Base-by-base conservation (phyloP, 1,140 invertebrate species). In the Harpegnathos saltator region DNA sequence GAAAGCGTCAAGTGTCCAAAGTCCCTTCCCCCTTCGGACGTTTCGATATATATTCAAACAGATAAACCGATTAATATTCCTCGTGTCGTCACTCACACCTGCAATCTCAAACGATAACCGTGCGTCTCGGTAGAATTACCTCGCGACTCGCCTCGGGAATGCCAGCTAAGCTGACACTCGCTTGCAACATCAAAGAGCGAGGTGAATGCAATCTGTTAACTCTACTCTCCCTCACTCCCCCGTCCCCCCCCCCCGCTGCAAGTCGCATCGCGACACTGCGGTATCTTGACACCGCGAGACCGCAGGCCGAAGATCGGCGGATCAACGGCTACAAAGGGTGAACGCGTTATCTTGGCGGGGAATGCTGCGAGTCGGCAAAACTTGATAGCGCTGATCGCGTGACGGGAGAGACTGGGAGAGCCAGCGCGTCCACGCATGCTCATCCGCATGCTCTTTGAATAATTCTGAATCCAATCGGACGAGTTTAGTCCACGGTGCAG, bases 401-500 rank as follows among this genome's bases (percentile, higher is more conserved):
- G 66, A 71, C 65, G 54, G n/a, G n/a, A n/a, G n/a, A 7, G 71
- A 22, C 52, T 80, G 44, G 33, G 22, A 26, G 38, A 7, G 44
- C 26, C 59, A 17, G 12, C 38, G 1, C 33, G 33, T n/a, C n/a
- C n/a, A 19, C n/a, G 48, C 15, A 24, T 48, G 54, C 80, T 52
- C 22, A 24, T 72, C 29, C 54, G 24, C 54, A n/a, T n/a, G n/a
- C 54, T n/a, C 15, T 12, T 50, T 50, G 77, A 90, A 90, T 86
- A 81, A 91, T 85, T 83, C 59, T 52, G 83, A 86, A 91, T 89
- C 73, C 90, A 92, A 92, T 91, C 89, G 87, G 85, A 89, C 74
- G 81, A 91, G 89, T 93, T 92, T 88, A 89, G 84, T 90, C 83
- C 80, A 61, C 72, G 66, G 68, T 91, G 85, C 85, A 85, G 86